Conservation (phyloP, 2,888 invertebrate species). For the Gandaritis pyraliata region DNA sequence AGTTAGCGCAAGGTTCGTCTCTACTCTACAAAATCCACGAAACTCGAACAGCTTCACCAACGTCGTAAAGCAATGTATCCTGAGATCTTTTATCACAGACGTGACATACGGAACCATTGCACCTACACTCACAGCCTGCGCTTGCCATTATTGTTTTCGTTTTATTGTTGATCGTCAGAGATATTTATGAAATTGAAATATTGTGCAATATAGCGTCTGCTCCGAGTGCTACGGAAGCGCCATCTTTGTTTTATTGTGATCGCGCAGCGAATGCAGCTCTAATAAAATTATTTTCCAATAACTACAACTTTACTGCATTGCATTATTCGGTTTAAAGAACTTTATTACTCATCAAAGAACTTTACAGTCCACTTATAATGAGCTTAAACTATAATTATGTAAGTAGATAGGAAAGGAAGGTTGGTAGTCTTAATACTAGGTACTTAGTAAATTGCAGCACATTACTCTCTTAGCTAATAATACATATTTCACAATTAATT, state of each 20-base stretch:
- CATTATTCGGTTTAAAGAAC: no score
- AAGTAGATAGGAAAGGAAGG: no score
- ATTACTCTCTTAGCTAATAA: no score
- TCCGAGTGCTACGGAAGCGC: slow-evolving; percentile 10
- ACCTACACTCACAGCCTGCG: background rate
- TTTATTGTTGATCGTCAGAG: slow-evolving; percentile 14
- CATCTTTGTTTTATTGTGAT: slow-evolving; percentile 22
- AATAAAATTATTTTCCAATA: slow-evolving; percentile 20
- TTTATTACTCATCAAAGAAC: no score
- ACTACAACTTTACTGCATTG: background rate
- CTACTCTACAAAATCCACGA: no score
- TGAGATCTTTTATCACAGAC: background rate
- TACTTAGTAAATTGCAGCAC: no score
- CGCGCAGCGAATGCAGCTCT: slow-evolving; percentile 6
- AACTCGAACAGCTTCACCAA: background rate
- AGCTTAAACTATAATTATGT: no score
- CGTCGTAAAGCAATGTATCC: background rate
- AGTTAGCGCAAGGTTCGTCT: no score
- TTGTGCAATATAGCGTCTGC: slow-evolving; percentile 21
- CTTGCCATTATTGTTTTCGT: slow-evolving; percentile 10
- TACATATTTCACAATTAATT: no score
- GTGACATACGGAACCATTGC: slow-evolving; percentile 9
- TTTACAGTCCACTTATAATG: no score
- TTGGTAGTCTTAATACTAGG: no score
- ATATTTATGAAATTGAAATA: slow-evolving; percentile 25